Conservation (phyloP, 2,113 vertebrate species). For the Galeopterus variegatus region DNA sequence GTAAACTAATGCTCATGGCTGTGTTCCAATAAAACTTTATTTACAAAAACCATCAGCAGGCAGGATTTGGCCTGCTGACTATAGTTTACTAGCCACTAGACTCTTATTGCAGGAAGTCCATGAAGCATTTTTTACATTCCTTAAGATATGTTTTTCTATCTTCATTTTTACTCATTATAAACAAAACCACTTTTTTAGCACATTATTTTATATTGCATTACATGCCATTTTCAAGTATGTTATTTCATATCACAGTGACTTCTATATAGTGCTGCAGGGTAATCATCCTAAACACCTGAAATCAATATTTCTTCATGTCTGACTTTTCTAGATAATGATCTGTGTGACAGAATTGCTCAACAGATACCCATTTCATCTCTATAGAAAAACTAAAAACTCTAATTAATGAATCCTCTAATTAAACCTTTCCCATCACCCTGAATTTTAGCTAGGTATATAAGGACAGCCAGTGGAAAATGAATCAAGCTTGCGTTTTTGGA, state of each 20-base stretch:
- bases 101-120: background rate
- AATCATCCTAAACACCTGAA: constrained; percentile 83
- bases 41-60: background rate
- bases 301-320: constrained; percentile 85
- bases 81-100: background rate
- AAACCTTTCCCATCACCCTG: constrained; percentile 73
- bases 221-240: background rate
- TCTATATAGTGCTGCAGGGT: background rate
- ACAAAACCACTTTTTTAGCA: background rate
- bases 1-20: background rate
- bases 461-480: constrained; percentile 54
- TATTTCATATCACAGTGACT: background rate
- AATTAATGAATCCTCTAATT: constrained; percentile 81
- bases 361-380: constrained; percentile 69
- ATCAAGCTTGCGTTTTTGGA: constrained; percentile 18
- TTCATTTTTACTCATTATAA: background rate
- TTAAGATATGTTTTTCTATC: background rate
- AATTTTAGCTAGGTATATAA: constrained; percentile 68
- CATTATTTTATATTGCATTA: background rate
- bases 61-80: background rate
- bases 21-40: constrained; percentile 44
- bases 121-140: background rate
- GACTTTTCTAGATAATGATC: constrained; percentile 84
- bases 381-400: constrained; percentile 81
- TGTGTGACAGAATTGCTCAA: constrained; percentile 55